Evolutionary conservation across 1,140 invertebrate species (phyloP).

Genomic region (Cherax quadricarinatus): DNA sequence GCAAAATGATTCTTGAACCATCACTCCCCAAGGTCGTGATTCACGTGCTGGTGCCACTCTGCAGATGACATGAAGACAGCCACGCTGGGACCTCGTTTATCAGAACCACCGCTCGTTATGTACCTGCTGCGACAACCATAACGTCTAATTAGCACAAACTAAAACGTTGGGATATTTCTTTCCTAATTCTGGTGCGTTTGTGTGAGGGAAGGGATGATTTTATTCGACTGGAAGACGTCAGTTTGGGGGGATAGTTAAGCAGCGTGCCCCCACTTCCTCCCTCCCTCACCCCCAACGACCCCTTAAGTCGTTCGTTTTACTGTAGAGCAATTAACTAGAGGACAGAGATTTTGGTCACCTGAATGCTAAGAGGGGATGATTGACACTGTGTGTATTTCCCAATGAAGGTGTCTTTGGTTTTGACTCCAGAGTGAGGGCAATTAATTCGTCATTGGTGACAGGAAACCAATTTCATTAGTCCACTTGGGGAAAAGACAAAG

Average conservation of each 20-base stretch:
- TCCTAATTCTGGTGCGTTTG: neutral
- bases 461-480: conserved; percentile 68
- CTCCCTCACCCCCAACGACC: neutral
- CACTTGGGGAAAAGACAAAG: conserved; percentile 68
- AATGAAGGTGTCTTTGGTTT: conserved; percentile 66
- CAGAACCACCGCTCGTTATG: neutral
- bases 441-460: conserved; percentile 64
- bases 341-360: conserved; percentile 46
- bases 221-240: neutral
- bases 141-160: neutral
- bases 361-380: conserved; percentile 41
- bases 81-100: conserved; percentile 36
- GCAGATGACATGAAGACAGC: conserved; percentile 41
- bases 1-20: neutral
- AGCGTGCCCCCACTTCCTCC: no score
- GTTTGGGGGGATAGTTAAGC: neutral
- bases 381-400: conserved; percentile 54
- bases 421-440: conserved; percentile 13
- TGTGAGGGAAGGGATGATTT: neutral
- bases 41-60: neutral
- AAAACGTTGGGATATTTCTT: neutral
- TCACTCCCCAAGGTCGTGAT: conserved; percentile 5
- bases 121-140: neutral
- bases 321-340: conserved; percentile 13
- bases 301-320: neutral